phyloP scores from a whole-genome alignment of 2,113 vertebrate species.

The Vidua macroura region DNA sequence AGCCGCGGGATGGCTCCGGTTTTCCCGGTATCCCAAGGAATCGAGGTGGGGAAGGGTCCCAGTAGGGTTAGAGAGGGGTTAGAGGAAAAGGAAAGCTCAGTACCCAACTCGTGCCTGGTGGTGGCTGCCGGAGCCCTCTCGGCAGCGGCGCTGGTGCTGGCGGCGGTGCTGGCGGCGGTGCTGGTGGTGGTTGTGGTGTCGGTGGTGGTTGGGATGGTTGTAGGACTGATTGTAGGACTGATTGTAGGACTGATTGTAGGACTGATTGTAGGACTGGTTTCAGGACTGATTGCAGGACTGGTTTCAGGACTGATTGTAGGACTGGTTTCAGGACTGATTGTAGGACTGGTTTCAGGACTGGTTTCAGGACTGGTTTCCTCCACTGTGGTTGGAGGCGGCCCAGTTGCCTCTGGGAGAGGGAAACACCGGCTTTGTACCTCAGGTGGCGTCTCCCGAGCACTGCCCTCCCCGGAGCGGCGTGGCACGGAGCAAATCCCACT shows the following conservation, averaged over 20 bases:
- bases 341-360: background rate
- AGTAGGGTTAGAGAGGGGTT: background rate
- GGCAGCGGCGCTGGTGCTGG: slow-evolving; percentile 54
- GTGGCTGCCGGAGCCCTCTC: slow-evolving; percentile 71
- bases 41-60: background rate
- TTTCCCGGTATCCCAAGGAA: background rate
- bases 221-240: background rate
- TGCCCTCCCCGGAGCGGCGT: background rate
- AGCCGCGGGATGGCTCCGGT: accelerated
- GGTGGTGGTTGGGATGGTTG: slow-evolving; percentile 50
- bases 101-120: slow-evolving; percentile 76
- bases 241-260: background rate
- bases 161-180: slow-evolving; percentile 18
- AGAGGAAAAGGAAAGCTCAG: slow-evolving; percentile 39
- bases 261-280: background rate
- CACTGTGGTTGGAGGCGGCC: slow-evolving; percentile 61
- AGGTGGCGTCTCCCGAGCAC: background rate
- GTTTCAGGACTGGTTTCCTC: background rate
- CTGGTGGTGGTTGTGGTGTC: slow-evolving; percentile 40
- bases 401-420: slow-evolving; percentile 75
- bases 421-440: slow-evolving; percentile 46
- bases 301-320: background rate
- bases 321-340: background rate
- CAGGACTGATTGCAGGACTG: background rate
- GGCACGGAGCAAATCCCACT: background rate